A percentile compares a stretch with the other conserved stretches of the same genome.
Conservation (phyloP, 2,797 vertebrate genomes). For the Crocidura indochinensis region DNA sequence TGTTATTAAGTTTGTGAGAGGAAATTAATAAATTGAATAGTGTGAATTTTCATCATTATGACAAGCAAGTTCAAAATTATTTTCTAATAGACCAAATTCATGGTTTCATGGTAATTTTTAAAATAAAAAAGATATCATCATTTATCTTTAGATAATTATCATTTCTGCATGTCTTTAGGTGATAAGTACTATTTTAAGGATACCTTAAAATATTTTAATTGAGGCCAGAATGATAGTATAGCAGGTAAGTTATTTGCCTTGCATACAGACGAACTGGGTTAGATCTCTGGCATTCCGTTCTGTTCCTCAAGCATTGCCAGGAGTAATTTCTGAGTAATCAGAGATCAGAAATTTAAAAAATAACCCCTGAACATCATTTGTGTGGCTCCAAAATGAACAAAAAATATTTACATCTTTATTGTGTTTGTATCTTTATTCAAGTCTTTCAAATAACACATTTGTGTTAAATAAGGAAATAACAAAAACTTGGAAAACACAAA, state of each 20-base stretch:
- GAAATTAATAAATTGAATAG: background rate
- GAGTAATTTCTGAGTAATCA: no score
- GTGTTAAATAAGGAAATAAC: background rate
- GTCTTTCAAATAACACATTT: conserved; percentile 38
- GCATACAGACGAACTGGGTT: no score
- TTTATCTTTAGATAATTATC: background rate
- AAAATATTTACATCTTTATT: no score
- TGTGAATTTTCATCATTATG: background rate
- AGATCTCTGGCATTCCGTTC: no score
- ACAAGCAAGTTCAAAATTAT: background rate
- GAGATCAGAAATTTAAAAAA: no score
- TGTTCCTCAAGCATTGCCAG: no score
- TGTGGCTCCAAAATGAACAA: no score
- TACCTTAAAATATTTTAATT: background rate
- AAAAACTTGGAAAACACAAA: conserved; percentile 30
- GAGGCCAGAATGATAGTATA: no score
- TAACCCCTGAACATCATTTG: no score
- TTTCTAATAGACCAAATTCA: background rate
- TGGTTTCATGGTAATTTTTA: background rate
- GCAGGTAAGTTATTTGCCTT: no score
- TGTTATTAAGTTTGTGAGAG: conserved; percentile 36
- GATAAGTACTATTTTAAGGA: background rate
- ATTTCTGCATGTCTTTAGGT: background rate
- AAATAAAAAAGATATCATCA: background rate
- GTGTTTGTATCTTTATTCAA: background rate